These are phyloP conservation scores for Castor canadensis DNA, from an alignment of 2,113 vertebrate genomes.

Conservation along the genomic window DNA sequence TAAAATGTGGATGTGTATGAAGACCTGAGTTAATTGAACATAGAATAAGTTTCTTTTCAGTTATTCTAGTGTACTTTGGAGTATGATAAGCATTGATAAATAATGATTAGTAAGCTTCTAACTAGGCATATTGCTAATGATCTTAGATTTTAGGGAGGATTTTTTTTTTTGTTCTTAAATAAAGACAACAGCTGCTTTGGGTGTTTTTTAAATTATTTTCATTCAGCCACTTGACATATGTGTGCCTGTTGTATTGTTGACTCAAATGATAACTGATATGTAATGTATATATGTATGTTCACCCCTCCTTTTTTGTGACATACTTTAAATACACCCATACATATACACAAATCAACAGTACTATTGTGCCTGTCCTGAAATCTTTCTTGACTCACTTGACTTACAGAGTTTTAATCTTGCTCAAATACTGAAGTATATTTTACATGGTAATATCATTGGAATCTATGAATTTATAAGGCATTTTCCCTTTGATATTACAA, in stretches of 20 bases:
- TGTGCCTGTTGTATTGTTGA: neutral
- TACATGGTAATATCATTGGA: neutral
- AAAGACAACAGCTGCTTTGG: neutral
- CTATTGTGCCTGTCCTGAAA: neutral
- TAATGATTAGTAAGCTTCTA: neutral
- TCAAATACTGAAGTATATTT: neutral
- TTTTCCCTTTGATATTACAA: slow-evolving; percentile 15
- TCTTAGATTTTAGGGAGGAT: neutral
- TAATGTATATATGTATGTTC: neutral
- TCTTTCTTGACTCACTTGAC: neutral
- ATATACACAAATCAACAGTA: neutral
- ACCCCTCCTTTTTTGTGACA: neutral
- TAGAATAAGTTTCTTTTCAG: neutral
- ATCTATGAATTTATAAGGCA: neutral
- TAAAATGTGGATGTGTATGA: neutral
- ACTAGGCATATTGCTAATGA: neutral
- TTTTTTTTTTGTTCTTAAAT: slow-evolving; percentile 49
- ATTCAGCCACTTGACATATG: neutral
- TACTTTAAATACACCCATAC: neutral
- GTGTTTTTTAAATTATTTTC: neutral
- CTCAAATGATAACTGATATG: neutral
- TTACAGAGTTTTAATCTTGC: slow-evolving; percentile 7
- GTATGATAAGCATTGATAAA: neutral
- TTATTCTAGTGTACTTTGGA: neutral
- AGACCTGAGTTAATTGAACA: neutral